Evolutionary conservation across 2,113 vertebrate species (phyloP).

Genomic region (Pseudorasbora parva): DNA sequence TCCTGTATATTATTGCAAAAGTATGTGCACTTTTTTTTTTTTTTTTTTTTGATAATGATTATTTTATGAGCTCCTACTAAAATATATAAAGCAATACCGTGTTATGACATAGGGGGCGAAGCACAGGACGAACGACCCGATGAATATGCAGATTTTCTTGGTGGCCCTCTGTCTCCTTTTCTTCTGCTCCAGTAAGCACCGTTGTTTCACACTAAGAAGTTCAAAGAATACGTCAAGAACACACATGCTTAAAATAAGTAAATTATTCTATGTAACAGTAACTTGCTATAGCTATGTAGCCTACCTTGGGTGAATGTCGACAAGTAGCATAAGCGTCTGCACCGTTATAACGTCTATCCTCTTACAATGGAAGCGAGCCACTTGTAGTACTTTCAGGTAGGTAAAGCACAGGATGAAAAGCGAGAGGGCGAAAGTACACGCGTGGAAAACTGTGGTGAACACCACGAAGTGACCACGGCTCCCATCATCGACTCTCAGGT

Average conservation of each 20-base stretch:
- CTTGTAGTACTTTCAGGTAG: constrained; percentile 79
- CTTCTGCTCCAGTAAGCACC: constrained; percentile 80
- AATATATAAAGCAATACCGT: constrained; percentile 65
- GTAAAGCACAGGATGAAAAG: constrained; percentile 79
- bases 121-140: constrained; percentile 81
- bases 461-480: constrained; percentile 65
- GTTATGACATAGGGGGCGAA: constrained; percentile 83
- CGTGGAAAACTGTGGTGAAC: constrained; percentile 79
- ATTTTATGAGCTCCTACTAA: not conserved
- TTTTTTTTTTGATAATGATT: too few relatives aligned
- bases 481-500: constrained; percentile 64
- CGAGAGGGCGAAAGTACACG: constrained; percentile 76
- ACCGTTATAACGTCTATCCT: constrained; percentile 80
- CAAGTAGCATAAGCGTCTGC: constrained; percentile 80
- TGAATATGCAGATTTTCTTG: constrained; percentile 83
- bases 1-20: not conserved
- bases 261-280: not conserved
- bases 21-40: not conserved
- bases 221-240: not conserved
- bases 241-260: not conserved
- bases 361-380: constrained; percentile 82
- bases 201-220: constrained; percentile 77
- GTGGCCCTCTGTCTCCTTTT: constrained; percentile 74
- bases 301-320: constrained; percentile 84
- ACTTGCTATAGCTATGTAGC: too few relatives aligned